These are phyloP conservation scores for Syndactyla subalaris DNA, from an alignment of 2,797 vertebrate species.

Conservation along the genomic window DNA sequence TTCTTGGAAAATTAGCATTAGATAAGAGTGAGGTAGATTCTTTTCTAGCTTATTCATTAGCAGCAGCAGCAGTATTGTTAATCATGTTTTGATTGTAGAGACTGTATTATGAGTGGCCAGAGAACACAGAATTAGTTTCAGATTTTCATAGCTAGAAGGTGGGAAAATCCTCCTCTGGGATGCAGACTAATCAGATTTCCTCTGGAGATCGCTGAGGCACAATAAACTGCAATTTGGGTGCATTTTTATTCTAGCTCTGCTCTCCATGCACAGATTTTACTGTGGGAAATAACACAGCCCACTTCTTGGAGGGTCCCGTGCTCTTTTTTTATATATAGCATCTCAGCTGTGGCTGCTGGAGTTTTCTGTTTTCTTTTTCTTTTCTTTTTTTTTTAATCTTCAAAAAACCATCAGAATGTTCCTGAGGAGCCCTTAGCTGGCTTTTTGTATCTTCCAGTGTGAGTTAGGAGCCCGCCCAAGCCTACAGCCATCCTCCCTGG, in stretches of 20 bases:
- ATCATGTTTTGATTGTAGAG: constrained; percentile 57
- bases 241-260: not conserved
- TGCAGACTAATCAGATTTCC: constrained; percentile 50
- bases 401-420: not conserved
- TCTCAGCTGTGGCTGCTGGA: not conserved
- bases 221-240: not conserved
- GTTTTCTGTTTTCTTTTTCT: not conserved
- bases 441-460: not conserved
- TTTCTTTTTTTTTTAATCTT: not conserved
- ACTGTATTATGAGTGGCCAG: constrained; percentile 18
- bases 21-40: not conserved
- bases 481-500: not conserved
- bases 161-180: constrained; percentile 31
- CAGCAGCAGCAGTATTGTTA: constrained; percentile 25
- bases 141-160: constrained; percentile 42
- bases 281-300: not conserved
- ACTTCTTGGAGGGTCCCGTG: not conserved
- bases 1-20: constrained; percentile 17
- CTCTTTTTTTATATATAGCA: not conserved
- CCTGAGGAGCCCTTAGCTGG: not conserved
- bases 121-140: constrained; percentile 60
- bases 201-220: not conserved
- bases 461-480: not conserved
- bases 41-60: constrained; percentile 40
- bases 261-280: not conserved